Conservation (phyloP, 2,888 invertebrate genomes). For the Drosophila greeni region DNA sequence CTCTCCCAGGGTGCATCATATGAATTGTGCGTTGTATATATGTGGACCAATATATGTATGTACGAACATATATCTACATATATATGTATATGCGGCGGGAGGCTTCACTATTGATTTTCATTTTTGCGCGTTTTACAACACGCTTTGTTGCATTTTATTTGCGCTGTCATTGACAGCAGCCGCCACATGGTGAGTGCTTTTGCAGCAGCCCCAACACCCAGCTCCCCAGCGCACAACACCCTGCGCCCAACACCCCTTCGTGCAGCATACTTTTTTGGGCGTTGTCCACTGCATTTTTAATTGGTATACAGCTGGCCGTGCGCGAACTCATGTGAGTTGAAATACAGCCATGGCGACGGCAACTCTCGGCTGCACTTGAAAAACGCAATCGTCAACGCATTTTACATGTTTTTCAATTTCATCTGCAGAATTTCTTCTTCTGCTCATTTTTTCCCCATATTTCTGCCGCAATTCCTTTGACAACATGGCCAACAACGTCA, state of each 20-base stretch:
- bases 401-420: slow-evolving; percentile 47
- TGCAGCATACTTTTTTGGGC: slow-evolving; percentile 63
- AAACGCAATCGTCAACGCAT: slow-evolving; percentile 66
- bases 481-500: slow-evolving; percentile 39
- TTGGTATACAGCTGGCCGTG: slow-evolving; percentile 58
- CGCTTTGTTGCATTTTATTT: slow-evolving; percentile 69
- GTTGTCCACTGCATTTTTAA: slow-evolving; percentile 71
- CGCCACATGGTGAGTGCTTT: slow-evolving; percentile 47
- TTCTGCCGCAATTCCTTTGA: slow-evolving; percentile 56
- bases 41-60: slow-evolving; percentile 6
- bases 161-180: slow-evolving; percentile 68
- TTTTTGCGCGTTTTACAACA: slow-evolving; percentile 64
- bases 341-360: slow-evolving; percentile 7
- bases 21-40: slow-evolving; percentile 24
- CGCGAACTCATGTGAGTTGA: slow-evolving; percentile 28
- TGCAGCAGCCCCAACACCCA: slow-evolving; percentile 3
- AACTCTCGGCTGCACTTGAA: slow-evolving; percentile 57
- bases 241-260: background rate
- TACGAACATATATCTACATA: slow-evolving; percentile 17
- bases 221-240: background rate
- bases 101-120: slow-evolving; percentile 63
- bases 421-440: slow-evolving; percentile 18
- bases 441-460: slow-evolving; percentile 14
- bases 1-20: slow-evolving; percentile 4
- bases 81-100: slow-evolving; percentile 17